Conservation (phyloP, 1,140 invertebrate species). For the Musca vetustissima region DNA sequence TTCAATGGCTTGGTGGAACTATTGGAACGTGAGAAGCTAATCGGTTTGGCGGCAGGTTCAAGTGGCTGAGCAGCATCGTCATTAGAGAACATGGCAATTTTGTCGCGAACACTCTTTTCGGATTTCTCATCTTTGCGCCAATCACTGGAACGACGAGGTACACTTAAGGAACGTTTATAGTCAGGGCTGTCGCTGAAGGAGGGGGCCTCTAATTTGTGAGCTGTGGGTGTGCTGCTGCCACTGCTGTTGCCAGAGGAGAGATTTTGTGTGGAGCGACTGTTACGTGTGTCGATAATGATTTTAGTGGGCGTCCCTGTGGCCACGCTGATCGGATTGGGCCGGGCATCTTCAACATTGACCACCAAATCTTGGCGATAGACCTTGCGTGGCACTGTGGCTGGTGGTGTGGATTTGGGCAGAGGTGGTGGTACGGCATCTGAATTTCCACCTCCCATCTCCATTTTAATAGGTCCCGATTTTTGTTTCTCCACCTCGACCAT, state of each 20-base stretch:
- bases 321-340: constrained; percentile 20
- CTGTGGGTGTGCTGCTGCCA: constrained; percentile 10
- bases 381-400: constrained; percentile 47
- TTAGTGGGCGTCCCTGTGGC: constrained; percentile 23
- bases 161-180: constrained; percentile 50
- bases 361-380: constrained; percentile 52
- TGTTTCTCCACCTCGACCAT: constrained; percentile 14
- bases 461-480: background rate
- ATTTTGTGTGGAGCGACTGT: constrained; percentile 20
- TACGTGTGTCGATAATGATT: background rate
- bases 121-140: constrained; percentile 73
- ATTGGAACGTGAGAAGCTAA: constrained; percentile 25
- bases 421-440: constrained; percentile 40
- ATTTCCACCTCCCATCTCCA: constrained; percentile 32
- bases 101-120: constrained; percentile 78
- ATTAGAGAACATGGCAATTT: constrained; percentile 84
- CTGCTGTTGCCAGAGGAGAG: background rate
- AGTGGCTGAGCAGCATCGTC: constrained; percentile 40
- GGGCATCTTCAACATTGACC: constrained; percentile 48
- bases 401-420: constrained; percentile 49
- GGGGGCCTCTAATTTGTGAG: constrained; percentile 21
- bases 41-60: constrained; percentile 1
- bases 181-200: constrained; percentile 29
- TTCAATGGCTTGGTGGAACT: constrained; percentile 44
- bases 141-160: constrained; percentile 43